Evolutionary conservation across 64 coral and sea anemone genomes (phyloP).

Genomic region (Stichodactyla mertensii): DNA sequence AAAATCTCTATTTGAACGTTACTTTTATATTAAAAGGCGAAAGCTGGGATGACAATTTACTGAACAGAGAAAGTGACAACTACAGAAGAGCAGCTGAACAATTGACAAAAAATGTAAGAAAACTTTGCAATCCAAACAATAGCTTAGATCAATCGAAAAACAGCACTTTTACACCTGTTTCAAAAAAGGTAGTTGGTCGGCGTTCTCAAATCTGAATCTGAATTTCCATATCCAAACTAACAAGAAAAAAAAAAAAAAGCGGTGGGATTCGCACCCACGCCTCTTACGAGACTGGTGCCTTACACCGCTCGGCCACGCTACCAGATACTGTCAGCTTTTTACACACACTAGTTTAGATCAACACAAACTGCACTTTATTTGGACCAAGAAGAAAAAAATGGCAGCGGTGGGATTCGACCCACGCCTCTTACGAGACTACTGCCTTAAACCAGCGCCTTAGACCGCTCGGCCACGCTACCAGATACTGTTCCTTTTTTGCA

Average conservation of each 20-base stretch:
- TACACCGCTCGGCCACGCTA: constrained; percentile 15
- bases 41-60: not conserved
- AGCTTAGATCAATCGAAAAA: not conserved
- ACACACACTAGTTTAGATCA: not conserved
- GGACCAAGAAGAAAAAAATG: not conserved
- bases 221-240: no score
- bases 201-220: not conserved
- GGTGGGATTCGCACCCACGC: constrained; percentile 7
- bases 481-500: no score
- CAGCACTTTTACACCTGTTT: no score
- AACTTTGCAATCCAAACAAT: not conserved
- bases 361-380: not conserved
- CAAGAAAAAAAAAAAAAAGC: not conserved
- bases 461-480: no score
- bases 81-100: not conserved
- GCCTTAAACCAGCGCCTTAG: no score
- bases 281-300: constrained; percentile 18
- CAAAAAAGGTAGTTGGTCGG: not conserved
- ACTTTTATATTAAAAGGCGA: not conserved
- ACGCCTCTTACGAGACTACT: no score
- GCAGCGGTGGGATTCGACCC: constrained; percentile 22
- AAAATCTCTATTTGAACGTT: not conserved
- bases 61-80: not conserved
- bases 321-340: not conserved
- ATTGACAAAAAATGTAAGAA: not conserved